Evolutionary conservation across 1,140 invertebrate species (phyloP).

Genomic region (Anastrepha obliqua): DNA sequence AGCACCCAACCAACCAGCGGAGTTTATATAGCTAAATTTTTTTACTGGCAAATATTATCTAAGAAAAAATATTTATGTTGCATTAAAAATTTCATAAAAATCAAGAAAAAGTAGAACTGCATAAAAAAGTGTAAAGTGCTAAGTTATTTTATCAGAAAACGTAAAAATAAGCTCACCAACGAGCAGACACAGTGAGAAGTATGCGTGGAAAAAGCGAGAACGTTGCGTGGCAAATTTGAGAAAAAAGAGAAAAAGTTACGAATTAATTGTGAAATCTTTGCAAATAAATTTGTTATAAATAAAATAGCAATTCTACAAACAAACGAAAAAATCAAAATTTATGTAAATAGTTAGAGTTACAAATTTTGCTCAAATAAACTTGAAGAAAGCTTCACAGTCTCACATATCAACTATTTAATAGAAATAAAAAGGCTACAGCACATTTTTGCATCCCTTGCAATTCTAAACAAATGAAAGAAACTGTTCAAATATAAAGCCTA

Average conservation of each 20-base stretch:
- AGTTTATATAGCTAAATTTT: constrained; percentile 42
- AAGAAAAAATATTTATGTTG: background rate
- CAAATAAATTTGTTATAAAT: background rate
- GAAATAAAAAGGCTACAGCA: background rate
- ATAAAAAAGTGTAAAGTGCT: constrained; percentile 24
- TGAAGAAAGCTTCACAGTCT: background rate
- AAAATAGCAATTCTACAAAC: background rate
- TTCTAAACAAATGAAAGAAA: background rate
- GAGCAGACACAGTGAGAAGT: background rate
- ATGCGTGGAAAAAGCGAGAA: background rate
- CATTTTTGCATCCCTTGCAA: background rate
- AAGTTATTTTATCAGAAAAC: constrained; percentile 47
- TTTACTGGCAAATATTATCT: constrained; percentile 15
- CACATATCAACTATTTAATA: constrained; percentile 11
- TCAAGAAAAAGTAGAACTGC: background rate
- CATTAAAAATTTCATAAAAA: constrained; percentile 49
- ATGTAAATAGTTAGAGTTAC: background rate
- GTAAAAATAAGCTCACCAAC: constrained; percentile 2
- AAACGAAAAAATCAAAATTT: background rate
- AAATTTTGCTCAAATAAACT: background rate
- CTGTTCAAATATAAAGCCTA: constrained; percentile 20
- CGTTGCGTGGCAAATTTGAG: constrained; percentile 36
- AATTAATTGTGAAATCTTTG: background rate
- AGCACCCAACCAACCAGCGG: constrained; percentile 15
- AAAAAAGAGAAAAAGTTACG: background rate